Conservation (phyloP, 2,113 vertebrate species). For the Hippocampus comes region DNA sequence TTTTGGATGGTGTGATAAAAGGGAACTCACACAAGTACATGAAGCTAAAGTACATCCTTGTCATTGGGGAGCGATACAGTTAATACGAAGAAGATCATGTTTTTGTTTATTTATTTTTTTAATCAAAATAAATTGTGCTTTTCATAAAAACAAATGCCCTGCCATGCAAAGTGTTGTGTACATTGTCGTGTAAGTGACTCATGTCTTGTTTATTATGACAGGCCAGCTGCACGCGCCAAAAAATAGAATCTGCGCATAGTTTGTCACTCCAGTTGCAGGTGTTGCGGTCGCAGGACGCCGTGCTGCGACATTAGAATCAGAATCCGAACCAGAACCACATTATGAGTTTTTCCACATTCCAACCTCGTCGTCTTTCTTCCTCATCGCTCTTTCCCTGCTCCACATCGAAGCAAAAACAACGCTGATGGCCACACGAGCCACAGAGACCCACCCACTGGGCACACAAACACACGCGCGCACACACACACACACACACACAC, state of each 20-base stretch:
- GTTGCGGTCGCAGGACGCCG: constrained; percentile 22
- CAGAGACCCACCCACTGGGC: constrained; percentile 41
- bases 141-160: neutral
- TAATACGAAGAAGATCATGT: neutral
- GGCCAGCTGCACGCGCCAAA: neutral
- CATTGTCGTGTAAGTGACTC: neutral
- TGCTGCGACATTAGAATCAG: constrained; percentile 45
- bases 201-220: constrained; percentile 2
- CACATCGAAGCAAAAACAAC: constrained; percentile 7
- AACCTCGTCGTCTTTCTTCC: constrained; percentile 22
- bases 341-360: constrained; percentile 38
- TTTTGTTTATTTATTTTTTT: neutral
- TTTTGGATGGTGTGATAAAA: too few species aligned
- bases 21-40: too few species aligned
- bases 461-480: constrained; percentile 35
- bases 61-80: too few species aligned
- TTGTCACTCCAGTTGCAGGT: constrained; percentile 39
- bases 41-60: too few species aligned
- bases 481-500: constrained; percentile 46
- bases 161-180: neutral
- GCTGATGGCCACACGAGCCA: constrained; percentile 38
- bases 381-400: neutral
- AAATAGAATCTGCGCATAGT: constrained; percentile 13
- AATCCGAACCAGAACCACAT: constrained; percentile 8
- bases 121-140: neutral